Conservation (phyloP, 1,140 invertebrate species). For the Sogatella furcifera region DNA sequence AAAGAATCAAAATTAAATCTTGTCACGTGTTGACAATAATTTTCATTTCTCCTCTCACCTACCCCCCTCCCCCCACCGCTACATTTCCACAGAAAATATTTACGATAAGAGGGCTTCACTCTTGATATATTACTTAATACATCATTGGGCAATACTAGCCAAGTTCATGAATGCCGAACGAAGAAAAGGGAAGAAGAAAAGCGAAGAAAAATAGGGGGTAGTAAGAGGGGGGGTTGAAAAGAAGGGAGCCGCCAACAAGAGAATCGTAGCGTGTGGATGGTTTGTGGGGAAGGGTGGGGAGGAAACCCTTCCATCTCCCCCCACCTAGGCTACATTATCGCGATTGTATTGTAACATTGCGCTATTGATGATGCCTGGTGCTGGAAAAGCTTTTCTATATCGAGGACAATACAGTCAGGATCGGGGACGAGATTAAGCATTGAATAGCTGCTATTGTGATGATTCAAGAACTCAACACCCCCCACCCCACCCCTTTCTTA, state of each 20-base stretch:
- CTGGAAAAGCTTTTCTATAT: constrained; percentile 26
- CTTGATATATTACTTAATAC: constrained; percentile 2
- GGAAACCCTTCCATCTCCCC: neutral
- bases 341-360: constrained; percentile 26
- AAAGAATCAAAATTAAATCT: neutral
- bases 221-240: neutral
- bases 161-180: neutral
- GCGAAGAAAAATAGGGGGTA: neutral
- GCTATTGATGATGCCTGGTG: constrained; percentile 25
- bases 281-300: neutral
- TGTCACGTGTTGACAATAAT: neutral
- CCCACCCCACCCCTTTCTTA: constrained; percentile 16
- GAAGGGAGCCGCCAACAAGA: constrained; percentile 1
- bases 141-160: neutral
- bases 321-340: constrained; percentile 21
- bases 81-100: neutral
- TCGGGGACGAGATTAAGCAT: constrained; percentile 24
- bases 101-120: neutral
- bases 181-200: neutral
- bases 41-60: neutral
- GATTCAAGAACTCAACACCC: constrained; percentile 21
- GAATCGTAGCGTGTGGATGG: neutral
- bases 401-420: constrained; percentile 24
- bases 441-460: constrained; percentile 24
- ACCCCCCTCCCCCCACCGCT: too few relatives aligned